Evolutionary conservation across 2,888 invertebrate genomes (phyloP).

Genomic region (Drosophila nr. perissopoda): DNA sequence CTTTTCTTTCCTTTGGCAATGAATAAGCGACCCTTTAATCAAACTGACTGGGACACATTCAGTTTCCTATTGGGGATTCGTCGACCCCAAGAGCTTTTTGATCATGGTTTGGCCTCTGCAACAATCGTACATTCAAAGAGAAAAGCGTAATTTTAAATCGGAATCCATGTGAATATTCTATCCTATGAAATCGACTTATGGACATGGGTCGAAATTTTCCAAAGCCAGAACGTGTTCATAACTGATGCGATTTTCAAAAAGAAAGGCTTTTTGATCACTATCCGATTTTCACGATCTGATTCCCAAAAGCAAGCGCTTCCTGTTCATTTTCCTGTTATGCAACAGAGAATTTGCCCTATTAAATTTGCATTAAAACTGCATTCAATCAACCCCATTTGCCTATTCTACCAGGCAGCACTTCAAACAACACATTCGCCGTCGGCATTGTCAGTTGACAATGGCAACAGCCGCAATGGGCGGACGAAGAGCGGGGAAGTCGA

Average conservation of each 20-base stretch:
- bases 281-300: not conserved
- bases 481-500: not conserved
- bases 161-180: not conserved
- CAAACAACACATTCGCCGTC: slow-evolving; percentile 57
- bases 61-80: not conserved
- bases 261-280: not conserved
- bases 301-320: not conserved
- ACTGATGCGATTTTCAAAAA: no score
- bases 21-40: not conserved
- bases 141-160: not conserved
- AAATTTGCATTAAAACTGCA: slow-evolving; percentile 75
- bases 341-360: slow-evolving; percentile 72
- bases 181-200: no score
- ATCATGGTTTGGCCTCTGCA: not conserved
- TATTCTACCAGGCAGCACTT: slow-evolving; percentile 15
- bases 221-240: no score
- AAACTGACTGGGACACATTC: not conserved
- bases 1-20: not conserved
- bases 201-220: no score
- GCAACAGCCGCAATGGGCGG: slow-evolving; percentile 15
- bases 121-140: not conserved
- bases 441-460: slow-evolving; percentile 71
- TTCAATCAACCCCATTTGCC: not conserved
- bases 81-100: not conserved
- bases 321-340: slow-evolving; percentile 48